Evolutionary conservation across 1,140 invertebrate species (phyloP), one percentile per base, ranked within the genome.

Genomic region (Bombus confusus): DNA sequence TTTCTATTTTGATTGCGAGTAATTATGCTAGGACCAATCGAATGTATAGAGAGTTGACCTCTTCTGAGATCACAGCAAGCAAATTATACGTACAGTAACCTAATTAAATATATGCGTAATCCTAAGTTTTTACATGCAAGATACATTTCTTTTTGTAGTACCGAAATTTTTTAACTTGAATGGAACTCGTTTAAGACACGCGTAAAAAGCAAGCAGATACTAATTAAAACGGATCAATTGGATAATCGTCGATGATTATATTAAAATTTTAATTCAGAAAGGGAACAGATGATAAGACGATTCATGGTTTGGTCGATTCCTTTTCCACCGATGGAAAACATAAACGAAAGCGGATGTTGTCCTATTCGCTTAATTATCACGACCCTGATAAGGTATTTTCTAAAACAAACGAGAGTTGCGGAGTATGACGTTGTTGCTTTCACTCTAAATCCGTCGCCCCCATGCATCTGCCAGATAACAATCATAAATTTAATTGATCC

Each of bases 281-380:
- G 22, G 8, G 13, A 37, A 13, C 25, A 3, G 37, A 3, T 5
- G 12, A 41, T 64, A 64, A 76, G 34, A 59, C 18, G 28, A 41
- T 9, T 47, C 43, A 10, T 28, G 25, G 5, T 31, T 73, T n/a
- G 13, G 6, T 52, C 31, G 22, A 25, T 31, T 74, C 18, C 0
- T 75, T 75, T 52, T 37, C 52, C 3, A 4, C 22, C n/a, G 31
- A 68, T 37, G 13, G n/a, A 12, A 5, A 71, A 41, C 2, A 37
- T 13, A 34, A 73, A 31, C 18, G 47, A 22, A 81, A 81, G 62
- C 52, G 25, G 74, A 68, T 72, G 66, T 6, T 52, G 69, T 69
- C 39, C 39, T 52, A 31, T 84, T 80, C 52, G 57, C 69, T 62
- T 88, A 83, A 86, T 88, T 88, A 89, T 81, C 77, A 39, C 84